phyloP scores from a whole-genome alignment of 2,888 invertebrate species.

The Holacanthella duospinosa region DNA sequence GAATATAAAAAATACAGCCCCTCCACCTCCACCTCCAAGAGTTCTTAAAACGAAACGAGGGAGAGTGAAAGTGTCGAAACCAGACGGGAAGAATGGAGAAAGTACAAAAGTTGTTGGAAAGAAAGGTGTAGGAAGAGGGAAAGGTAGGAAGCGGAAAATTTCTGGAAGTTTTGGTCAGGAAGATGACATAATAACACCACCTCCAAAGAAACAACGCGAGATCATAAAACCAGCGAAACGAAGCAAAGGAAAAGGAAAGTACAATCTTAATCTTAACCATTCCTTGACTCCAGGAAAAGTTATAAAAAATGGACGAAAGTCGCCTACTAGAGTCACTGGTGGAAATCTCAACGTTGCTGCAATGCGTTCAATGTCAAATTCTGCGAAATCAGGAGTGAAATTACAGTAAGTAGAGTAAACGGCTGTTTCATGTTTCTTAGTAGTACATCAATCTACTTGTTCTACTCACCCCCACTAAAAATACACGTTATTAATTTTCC shows the following conservation, averaged over 20 bases:
- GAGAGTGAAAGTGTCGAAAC: background rate
- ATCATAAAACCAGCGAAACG: background rate
- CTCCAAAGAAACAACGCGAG: background rate
- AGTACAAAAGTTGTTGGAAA: background rate
- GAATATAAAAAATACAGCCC: conserved; percentile 33
- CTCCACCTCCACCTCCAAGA: background rate
- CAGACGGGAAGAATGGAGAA: background rate
- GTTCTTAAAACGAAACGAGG: background rate
- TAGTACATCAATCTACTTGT: background rate
- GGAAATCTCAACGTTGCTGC: background rate
- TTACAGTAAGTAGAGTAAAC: conserved; percentile 13
- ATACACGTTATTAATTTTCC: no score
- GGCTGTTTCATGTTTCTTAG: background rate
- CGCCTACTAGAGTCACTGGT: background rate
- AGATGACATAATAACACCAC: background rate
- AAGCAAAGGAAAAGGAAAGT: background rate
- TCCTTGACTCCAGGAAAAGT: background rate
- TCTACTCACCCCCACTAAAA: no score
- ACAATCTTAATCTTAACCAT: no score
- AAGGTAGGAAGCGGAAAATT: background rate
- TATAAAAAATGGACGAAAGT: background rate
- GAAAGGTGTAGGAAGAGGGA: background rate
- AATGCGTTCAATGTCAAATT: background rate
- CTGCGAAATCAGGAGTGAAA: conserved; percentile 2
- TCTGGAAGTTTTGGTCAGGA: background rate